These are phyloP conservation scores for Lingula anatina DNA, from an alignment of 2,888 invertebrate species.

Conservation along the genomic window DNA sequence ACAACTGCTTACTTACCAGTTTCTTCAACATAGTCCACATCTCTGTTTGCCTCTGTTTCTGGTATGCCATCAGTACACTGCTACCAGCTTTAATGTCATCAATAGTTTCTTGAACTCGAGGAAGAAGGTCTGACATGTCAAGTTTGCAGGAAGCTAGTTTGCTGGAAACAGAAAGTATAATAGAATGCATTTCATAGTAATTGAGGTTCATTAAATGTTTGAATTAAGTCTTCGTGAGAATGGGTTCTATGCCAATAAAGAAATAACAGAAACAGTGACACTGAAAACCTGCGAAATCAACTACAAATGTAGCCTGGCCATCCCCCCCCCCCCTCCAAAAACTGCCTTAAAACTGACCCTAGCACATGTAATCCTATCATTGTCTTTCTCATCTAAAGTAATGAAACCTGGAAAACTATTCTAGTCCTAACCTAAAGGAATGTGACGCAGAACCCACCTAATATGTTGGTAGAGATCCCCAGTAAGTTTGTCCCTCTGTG, in stretches of 20 bases:
- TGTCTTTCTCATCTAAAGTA: not conserved
- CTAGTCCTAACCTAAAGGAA: not conserved
- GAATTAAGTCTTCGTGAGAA: not conserved
- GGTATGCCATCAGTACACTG: slow-evolving; percentile 22
- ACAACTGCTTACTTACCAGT: slow-evolving; percentile 29
- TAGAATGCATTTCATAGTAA: not conserved
- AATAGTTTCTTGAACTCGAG: slow-evolving; percentile 21
- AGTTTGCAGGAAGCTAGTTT: slow-evolving; percentile 28
- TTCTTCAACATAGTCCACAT: slow-evolving; percentile 36
- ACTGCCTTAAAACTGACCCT: not conserved
- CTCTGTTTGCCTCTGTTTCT: slow-evolving; percentile 32
- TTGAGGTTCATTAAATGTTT: not conserved
- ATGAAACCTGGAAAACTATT: not conserved
- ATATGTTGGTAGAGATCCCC: slow-evolving; percentile 33
- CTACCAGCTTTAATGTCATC: slow-evolving; percentile 20
- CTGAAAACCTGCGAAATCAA: too few relatives aligned
- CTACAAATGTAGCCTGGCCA: too few relatives aligned
- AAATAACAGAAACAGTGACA: too few relatives aligned
- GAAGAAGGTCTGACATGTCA: slow-evolving; percentile 19
- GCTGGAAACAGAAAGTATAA: slow-evolving; percentile 14
- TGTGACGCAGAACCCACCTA: slow-evolving; percentile 18
- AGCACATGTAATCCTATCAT: not conserved
- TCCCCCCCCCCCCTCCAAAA: not conserved
- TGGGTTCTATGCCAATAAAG: too few relatives aligned
- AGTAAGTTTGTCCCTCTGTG: slow-evolving; percentile 25